These are phyloP conservation scores for Coreoperca whiteheadi DNA, from an alignment of 2,113 vertebrate species.

Conservation along the genomic window DNA sequence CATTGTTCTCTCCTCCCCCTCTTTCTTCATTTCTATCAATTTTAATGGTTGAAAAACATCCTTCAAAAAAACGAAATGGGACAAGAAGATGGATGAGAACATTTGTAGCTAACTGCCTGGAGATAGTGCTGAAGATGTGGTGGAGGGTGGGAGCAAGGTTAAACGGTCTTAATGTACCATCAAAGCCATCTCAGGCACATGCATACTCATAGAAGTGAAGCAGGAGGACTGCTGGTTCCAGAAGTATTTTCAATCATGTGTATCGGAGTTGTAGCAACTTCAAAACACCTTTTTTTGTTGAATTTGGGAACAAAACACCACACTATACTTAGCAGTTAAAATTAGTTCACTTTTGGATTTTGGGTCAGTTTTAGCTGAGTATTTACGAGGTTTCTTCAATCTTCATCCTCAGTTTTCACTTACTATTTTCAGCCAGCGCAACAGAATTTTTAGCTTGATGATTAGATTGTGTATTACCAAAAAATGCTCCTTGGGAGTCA, in stretches of 20 bases:
- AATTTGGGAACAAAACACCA: neutral
- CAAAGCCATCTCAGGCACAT: conserved; percentile 45
- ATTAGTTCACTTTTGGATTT: too few relatives aligned
- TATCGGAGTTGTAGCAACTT: neutral
- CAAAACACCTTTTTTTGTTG: neutral
- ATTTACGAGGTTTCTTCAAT: neutral
- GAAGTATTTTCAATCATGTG: neutral
- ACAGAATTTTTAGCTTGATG: neutral
- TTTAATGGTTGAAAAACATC: conserved; percentile 94
- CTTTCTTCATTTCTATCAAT: conserved; percentile 91
- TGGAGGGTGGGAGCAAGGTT: conserved; percentile 50
- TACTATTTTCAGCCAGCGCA: neutral
- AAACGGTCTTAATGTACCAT: conserved; percentile 56
- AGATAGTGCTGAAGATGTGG: conserved; percentile 80
- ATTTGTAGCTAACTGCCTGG: conserved; percentile 87
- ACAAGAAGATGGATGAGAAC: conserved; percentile 94
- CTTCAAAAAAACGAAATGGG: conserved; percentile 91
- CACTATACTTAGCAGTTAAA: too few relatives aligned
- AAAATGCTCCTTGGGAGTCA: neutral
- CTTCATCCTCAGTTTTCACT: neutral
- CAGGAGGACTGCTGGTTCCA: neutral
- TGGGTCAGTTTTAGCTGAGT: too few relatives aligned
- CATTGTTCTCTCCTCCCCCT: conserved; percentile 72
- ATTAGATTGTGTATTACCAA: neutral
- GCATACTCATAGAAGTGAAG: neutral